phyloP scores from a whole-genome alignment of 1,140 invertebrate species.

The Glomeris maerens region DNA sequence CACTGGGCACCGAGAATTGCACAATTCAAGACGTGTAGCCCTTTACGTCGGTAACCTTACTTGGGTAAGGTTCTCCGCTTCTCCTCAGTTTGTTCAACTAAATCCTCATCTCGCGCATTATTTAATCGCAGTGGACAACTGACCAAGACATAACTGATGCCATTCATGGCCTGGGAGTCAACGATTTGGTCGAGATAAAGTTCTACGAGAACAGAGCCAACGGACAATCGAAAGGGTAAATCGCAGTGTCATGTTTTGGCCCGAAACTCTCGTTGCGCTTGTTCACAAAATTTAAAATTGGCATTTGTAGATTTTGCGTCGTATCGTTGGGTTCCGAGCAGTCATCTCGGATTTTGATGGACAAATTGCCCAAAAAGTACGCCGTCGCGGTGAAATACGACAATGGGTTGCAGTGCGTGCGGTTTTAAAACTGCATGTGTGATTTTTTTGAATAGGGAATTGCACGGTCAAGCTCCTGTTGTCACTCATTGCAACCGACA shows the following conservation, averaged over 20 bases:
- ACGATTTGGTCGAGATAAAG: conserved; percentile 92
- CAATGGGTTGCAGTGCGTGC: too few species aligned
- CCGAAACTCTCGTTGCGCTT: neutral
- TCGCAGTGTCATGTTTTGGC: neutral
- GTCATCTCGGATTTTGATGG: conserved; percentile 77
- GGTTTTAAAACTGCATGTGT: conserved; percentile 5
- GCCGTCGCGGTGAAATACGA: too few species aligned
- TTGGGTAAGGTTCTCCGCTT: conserved; percentile 34
- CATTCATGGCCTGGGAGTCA: conserved; percentile 69
- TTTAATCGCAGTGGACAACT: conserved; percentile 75
- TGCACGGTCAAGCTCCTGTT: conserved; percentile 86
- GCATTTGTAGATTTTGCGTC: conserved; percentile 53
- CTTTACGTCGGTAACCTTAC: conserved; percentile 90
- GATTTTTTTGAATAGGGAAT: conserved; percentile 36
- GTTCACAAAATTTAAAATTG: neutral
- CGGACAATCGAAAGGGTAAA: conserved; percentile 89
- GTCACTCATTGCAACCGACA: conserved; percentile 93
- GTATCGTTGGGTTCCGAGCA: conserved; percentile 81
- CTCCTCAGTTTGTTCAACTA: neutral
- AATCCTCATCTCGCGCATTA: neutral
- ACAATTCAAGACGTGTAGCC: too few species aligned
- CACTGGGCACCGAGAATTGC: too few species aligned
- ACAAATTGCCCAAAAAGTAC: conserved; percentile 72
- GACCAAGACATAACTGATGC: conserved; percentile 88
- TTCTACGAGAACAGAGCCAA: conserved; percentile 99